Evolutionary conservation across 2,888 invertebrate genomes (phyloP).

Genomic region (Seira sanloemensis): DNA sequence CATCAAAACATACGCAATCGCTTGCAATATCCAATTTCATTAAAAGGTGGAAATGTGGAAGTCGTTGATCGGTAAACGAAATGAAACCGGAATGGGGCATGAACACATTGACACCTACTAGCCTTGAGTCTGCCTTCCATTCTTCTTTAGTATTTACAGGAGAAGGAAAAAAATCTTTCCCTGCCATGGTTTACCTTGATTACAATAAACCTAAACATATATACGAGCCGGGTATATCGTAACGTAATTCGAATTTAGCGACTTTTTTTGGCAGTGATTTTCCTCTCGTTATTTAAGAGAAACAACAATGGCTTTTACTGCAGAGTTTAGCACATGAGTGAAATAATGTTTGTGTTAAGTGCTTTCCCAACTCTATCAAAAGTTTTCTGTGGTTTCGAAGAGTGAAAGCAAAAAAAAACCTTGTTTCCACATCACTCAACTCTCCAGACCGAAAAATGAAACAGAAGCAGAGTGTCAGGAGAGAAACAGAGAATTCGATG

Average conservation of each 20-base stretch:
- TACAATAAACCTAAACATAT: no score
- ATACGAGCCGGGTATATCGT: no score
- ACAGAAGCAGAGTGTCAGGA: neutral
- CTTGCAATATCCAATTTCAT: neutral
- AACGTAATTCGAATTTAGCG: neutral
- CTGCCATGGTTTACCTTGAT: no score
- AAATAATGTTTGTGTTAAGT: neutral
- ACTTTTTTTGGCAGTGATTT: neutral
- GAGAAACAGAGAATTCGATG: neutral
- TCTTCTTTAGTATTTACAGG: no score
- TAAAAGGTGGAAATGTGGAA: no score
- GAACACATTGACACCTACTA: no score
- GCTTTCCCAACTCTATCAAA: slow-evolving; percentile 2
- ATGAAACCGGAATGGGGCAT: no score
- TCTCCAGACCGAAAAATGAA: slow-evolving; percentile 9
- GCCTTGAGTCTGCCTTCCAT: no score
- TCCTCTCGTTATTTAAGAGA: neutral
- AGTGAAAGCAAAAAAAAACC: neutral
- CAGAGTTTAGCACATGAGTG: neutral
- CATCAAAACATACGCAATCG: neutral
- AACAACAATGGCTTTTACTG: neutral
- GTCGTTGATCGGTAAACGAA: no score
- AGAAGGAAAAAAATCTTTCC: no score
- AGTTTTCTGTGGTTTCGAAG: slow-evolving; percentile 12
- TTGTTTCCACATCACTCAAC: neutral